Base-by-base conservation (phyloP, 2,797 vertebrate species). In the Melopsittacus undulatus region DNA sequence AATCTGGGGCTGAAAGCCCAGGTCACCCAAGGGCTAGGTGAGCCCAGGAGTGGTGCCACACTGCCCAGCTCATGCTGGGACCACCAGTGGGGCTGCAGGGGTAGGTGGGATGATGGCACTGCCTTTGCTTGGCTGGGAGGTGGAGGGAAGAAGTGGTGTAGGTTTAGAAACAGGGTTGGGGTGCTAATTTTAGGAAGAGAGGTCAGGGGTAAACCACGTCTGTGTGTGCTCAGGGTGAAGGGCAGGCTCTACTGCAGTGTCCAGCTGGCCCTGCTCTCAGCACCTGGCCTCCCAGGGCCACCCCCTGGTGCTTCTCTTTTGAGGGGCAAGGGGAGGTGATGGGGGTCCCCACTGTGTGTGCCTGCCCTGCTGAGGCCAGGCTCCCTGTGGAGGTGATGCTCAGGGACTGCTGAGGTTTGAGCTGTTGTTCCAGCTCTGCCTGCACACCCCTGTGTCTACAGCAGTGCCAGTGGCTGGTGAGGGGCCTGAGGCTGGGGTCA, bases 181-280 rank as follows among this genome's bases (percentile, higher is more conserved):
- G 48, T 42, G 62, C 76, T 91, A 90, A 75, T 87, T 96, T 93
- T 94, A 80, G 87, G 85, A 66, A 51, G 57, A 11, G 46, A 63
- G 52, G 54, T 48, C 54, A 56, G 9, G 70, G 54, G 45, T 10
- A 88, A 92, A 91, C 59, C 79, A 51, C 5, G 5, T 67, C 74
- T 84, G 23, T 19, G 30, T 67, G 49, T 69, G 15, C 64, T n/a
- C 16, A 7, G 72, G 49, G 32, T 32, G 21, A 76, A 78, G 43
- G 43, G n/a, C 68, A 64, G 54, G 54, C n/a, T 29, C 52, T 77
- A 67, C 20, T 0, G 3, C 14, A 7, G 49, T 11, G 23, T 87
- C 3, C 1, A 43, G 32, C 43, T 75, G 85, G 43, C 27, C 51
- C 18, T 30, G 11, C 21, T 83, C 51, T 36, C 67, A 46, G 59